Base-by-base conservation (phyloP, 2,888 invertebrate genomes). In the Rhaphigaster nebulosa region DNA sequence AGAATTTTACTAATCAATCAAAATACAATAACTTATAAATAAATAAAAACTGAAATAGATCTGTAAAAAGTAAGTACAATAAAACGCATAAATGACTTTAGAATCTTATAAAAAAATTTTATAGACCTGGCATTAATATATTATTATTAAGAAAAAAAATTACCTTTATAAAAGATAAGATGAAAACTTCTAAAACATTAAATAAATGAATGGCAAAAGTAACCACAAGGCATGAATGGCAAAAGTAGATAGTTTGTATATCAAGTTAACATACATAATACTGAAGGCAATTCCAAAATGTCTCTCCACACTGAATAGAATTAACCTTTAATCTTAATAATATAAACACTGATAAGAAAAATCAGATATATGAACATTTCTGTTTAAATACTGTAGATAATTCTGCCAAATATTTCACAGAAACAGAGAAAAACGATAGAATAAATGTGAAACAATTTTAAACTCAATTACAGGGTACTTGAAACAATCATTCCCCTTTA, bases 291-390 rank as follows among this genome's bases (percentile, higher is more conserved):
- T 70, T 70, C 70, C 70, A 34, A 18, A 70, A 34, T 6, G 15
- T 34, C 18, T 34, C 34, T 18, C 34, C 3, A 6, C 2, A 70
- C 18, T 34, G 34, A 34, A 34, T 18, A 34, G 70, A 34, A 70
- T 70, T 70, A 70, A 70, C 70, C 70, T 70, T 70, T 70, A 70
- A 70, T 70, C 70, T 70, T 34, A 34, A 70, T 18, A 70, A 70
- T 34, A 70, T 29, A 29, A 70, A 70, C 20, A 70, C 18, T 60
- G 60, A 60, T 29, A 60, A n/a, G n/a, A 60, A 13, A 13, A n/a
- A n/a, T 60, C n/a, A n/a, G 60, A n/a, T n/a, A 29, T n/a, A 13
- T 12, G n/a, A 60, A 60, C 8, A 26, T 56, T 56, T 23, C 10
- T 56, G 26, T 26, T 56, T 26, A 2, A 5, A 13, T 52, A 13